These are phyloP conservation scores for Batillaria attramentaria DNA, from an alignment of 1,140 invertebrate species.

Conservation along the genomic window DNA sequence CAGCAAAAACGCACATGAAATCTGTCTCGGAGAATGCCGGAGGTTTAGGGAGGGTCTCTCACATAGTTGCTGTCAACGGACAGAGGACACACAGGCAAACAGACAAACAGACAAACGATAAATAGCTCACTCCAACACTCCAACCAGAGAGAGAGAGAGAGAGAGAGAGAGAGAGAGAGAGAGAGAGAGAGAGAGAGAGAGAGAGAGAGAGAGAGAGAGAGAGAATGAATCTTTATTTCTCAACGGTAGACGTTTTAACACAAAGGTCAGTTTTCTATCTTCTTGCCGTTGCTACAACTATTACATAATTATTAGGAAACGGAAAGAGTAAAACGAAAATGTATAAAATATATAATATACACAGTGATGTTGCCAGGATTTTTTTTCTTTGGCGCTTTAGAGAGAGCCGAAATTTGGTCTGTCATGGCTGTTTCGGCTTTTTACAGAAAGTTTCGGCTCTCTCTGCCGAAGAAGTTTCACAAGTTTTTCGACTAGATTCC, in stretches of 20 bases:
- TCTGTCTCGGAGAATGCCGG: too few relatives aligned
- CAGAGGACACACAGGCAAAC: background rate
- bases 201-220: conserved; percentile 15
- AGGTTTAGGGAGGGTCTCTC: too few relatives aligned
- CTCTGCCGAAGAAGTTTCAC: too few relatives aligned
- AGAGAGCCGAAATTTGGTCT: too few relatives aligned
- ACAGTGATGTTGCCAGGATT: too few relatives aligned
- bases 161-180: conserved; percentile 20
- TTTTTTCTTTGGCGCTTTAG: too few relatives aligned
- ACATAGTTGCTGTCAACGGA: too few relatives aligned
- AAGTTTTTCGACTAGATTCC: too few relatives aligned
- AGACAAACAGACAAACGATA: background rate
- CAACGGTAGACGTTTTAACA: background rate
- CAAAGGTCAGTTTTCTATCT: background rate
- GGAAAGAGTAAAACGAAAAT: background rate
- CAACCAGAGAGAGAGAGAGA: conserved; percentile 18
- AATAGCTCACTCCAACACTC: background rate
- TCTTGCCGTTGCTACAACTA: background rate
- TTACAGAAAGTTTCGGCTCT: too few relatives aligned
- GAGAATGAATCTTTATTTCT: background rate
- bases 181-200: conserved; percentile 24
- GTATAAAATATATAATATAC: background rate
- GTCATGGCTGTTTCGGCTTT: too few relatives aligned
- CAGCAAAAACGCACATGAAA: too few relatives aligned
- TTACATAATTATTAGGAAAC: background rate